Evolutionary conservation across 2,888 invertebrate species (phyloP).

Genomic region (Diadromus collaris): DNA sequence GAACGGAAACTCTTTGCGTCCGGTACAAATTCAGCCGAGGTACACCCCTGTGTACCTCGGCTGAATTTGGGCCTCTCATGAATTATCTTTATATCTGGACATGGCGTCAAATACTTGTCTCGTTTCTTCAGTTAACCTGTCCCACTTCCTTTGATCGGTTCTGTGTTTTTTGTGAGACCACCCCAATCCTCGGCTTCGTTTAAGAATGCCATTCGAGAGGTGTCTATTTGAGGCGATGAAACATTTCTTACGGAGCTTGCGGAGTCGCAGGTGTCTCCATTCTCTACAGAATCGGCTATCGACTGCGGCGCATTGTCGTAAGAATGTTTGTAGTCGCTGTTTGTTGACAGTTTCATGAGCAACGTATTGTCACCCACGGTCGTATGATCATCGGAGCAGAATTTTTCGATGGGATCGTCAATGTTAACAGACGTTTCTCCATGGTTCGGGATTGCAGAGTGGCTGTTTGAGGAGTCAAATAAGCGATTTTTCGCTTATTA

Average conservation of each 20-base stretch:
- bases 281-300: not conserved
- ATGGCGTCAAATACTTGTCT: not conserved
- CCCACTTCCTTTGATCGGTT: no score
- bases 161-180: constrained; percentile 18
- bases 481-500: constrained; percentile 1
- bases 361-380: no score
- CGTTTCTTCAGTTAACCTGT: not conserved
- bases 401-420: constrained; percentile 4
- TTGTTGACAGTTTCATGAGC: no score
- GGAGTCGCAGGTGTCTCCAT: not conserved
- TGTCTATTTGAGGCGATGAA: no score
- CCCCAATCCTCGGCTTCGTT: constrained; percentile 49
- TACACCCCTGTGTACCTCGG: no score
- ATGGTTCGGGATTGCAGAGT: not conserved
- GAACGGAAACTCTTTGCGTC: no score
- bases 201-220: constrained; percentile 12
- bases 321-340: constrained; percentile 13
- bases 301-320: not conserved
- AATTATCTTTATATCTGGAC: constrained; percentile 3
- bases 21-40: no score
- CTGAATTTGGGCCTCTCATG: constrained; percentile 30
- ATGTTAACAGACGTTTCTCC: not conserved
- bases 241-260: not conserved
- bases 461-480: constrained; percentile 24
- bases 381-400: no score